Percentiles rank a stretch among this genome's conserved stretches.
phyloP scores from a whole-genome alignment of 1,140 invertebrate genomes.

The Pemphigus obesinymphae region DNA sequence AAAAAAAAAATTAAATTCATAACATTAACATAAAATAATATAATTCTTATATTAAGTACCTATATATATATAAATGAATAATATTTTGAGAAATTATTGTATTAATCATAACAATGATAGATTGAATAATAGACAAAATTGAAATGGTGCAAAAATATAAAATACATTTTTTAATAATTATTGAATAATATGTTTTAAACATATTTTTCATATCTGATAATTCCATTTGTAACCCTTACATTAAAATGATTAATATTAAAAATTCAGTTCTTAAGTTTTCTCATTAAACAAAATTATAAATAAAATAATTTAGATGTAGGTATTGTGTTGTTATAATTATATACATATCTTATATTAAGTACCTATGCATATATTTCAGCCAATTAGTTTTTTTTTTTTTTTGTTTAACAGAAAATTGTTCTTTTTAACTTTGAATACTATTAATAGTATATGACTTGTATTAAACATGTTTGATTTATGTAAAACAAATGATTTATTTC shows the following conservation, averaged over 20 bases:
- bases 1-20: neutral
- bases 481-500: neutral
- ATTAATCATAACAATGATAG: neutral
- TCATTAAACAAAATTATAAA: neutral
- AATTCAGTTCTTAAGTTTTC: neutral
- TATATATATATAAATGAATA: neutral
- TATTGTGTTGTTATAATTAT: neutral
- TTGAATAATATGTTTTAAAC: neutral
- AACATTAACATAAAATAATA: neutral
- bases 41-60: neutral
- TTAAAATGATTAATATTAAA: neutral
- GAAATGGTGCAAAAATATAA: neutral
- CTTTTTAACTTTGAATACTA: neutral
- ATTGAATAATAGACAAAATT: neutral
- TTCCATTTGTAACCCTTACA: neutral
- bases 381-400: neutral
- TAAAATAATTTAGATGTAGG: neutral
- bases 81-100: neutral
- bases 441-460: neutral
- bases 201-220: neutral
- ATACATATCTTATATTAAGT: neutral
- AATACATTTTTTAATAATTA: neutral
- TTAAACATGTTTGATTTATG: slow-evolving; percentile 24
- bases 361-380: neutral
- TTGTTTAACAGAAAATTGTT: neutral